Percentiles rank a stretch among this genome's conserved stretches.
phyloP scores from a whole-genome alignment of 2,888 invertebrate species.

The Empis stercorea region DNA sequence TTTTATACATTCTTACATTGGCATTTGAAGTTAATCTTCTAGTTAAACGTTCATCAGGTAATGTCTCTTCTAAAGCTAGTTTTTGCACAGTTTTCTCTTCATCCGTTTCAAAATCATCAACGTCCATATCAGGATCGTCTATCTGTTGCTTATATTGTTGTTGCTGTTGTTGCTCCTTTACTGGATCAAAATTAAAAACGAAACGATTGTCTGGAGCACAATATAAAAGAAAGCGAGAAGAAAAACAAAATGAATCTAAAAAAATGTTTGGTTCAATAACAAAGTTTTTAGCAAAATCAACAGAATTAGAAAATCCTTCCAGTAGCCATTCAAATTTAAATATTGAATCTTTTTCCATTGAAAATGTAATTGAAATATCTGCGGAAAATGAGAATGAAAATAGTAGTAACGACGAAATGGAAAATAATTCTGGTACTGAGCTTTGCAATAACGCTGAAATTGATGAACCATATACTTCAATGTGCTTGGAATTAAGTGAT shows the following conservation, averaged over 20 bases:
- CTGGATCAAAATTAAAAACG: too few species aligned
- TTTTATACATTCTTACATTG: too few species aligned
- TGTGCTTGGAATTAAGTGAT: background rate
- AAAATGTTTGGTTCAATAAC: background rate
- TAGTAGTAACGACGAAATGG: background rate
- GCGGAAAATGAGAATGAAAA: background rate
- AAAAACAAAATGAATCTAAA: background rate
- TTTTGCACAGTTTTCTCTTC: too few species aligned
- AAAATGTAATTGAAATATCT: constrained; percentile 1
- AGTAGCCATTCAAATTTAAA: background rate
- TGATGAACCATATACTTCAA: background rate
- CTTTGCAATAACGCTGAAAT: background rate
- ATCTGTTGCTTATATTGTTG: too few species aligned
- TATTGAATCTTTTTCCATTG: background rate
- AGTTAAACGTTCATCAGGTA: too few species aligned
- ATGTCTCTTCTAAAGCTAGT: too few species aligned
- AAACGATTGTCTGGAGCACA: background rate
- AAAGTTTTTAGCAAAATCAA: background rate
- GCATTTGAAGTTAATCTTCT: too few species aligned
- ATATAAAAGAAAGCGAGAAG: background rate
- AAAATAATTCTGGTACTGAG: background rate
- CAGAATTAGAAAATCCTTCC: background rate
- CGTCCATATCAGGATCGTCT: too few species aligned
- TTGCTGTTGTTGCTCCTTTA: too few species aligned
- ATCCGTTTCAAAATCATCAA: too few species aligned